phyloP scores from a whole-genome alignment of 2,888 invertebrate genomes.

The Ophioninae sp. region DNA sequence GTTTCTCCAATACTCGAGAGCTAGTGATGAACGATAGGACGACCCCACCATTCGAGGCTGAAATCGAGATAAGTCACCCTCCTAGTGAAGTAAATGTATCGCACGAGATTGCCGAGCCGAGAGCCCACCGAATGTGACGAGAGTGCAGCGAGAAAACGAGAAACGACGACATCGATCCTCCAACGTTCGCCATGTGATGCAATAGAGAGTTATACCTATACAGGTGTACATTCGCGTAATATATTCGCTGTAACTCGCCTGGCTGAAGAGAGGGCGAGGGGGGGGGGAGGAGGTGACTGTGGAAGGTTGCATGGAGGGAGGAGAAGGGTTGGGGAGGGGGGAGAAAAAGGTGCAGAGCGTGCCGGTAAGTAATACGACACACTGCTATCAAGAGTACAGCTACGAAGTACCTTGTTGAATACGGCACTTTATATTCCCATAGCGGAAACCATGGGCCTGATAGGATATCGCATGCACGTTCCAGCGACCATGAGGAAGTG shows the following conservation, averaged over 20 bases:
- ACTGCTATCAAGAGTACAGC: constrained; percentile 32
- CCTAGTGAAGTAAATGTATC: background rate
- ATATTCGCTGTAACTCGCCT: constrained; percentile 22
- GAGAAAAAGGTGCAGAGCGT: constrained; percentile 29
- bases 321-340: constrained; percentile 15
- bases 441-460: constrained; percentile 58
- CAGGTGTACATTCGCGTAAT: constrained; percentile 12
- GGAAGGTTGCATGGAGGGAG: background rate
- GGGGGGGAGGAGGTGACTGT: constrained; percentile 12
- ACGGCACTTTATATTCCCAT: constrained; percentile 64
- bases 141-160: constrained; percentile 33
- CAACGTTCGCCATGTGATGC: constrained; percentile 45
- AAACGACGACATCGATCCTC: constrained; percentile 52
- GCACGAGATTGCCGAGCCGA: background rate
- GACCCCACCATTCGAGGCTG: background rate
- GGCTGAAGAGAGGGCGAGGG: constrained; percentile 23
- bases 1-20: background rate
- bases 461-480: constrained; percentile 55
- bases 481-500: constrained; percentile 38
- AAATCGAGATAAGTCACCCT: constrained; percentile 7
- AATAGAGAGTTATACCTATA: constrained; percentile 18
- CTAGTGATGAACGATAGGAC: background rate
- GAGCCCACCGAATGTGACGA: constrained; percentile 38
- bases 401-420: constrained; percentile 49
- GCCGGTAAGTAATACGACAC: constrained; percentile 44